Conservation (phyloP, 2,888 invertebrate genomes). For the Orthosia gothica region DNA sequence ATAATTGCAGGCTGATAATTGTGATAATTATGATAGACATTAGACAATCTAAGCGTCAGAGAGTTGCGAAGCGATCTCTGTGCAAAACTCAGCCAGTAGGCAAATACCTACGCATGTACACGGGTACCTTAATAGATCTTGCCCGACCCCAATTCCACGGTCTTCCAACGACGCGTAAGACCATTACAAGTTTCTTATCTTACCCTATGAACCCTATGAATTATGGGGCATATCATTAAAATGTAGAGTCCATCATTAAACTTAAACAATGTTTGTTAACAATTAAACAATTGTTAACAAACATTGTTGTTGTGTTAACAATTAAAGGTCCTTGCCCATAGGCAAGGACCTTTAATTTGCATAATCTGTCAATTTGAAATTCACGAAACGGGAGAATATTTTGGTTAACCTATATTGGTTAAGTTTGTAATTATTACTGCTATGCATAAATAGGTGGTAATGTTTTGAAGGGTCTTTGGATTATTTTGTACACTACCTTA, state of each 20-base stretch:
- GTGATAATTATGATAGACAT: too few relatives aligned
- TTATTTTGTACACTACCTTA: too few relatives aligned
- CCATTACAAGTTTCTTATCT: slow-evolving; percentile 52
- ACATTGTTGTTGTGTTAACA: too few relatives aligned
- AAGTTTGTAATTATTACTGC: slow-evolving; percentile 64
- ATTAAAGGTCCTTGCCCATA: too few relatives aligned
- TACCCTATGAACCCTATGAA: slow-evolving; percentile 25
- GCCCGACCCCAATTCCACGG: slow-evolving; percentile 42
- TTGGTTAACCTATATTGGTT: slow-evolving; percentile 62
- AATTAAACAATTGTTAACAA: too few relatives aligned
- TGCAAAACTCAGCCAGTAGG: slow-evolving; percentile 1
- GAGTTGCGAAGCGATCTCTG: background rate
- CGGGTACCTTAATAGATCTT: slow-evolving; percentile 42
- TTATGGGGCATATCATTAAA: slow-evolving; percentile 64
- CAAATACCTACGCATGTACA: background rate
- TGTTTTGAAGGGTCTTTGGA: slow-evolving; percentile 11
- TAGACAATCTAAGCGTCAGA: too few relatives aligned
- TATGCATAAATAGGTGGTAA: slow-evolving; percentile 39
- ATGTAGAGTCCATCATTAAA: slow-evolving; percentile 69
- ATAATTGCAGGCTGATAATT: too few relatives aligned
- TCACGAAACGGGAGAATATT: slow-evolving; percentile 61
- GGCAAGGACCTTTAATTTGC: slow-evolving; percentile 63
- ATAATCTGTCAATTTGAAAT: slow-evolving; percentile 73
- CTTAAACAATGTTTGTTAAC: slow-evolving; percentile 75
- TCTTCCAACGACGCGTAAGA: slow-evolving; percentile 26